A percentile compares a stretch with the other conserved stretches of the same genome.
phyloP scores from a whole-genome alignment of 2,888 invertebrate genomes.

The Lochmaea capreae region DNA sequence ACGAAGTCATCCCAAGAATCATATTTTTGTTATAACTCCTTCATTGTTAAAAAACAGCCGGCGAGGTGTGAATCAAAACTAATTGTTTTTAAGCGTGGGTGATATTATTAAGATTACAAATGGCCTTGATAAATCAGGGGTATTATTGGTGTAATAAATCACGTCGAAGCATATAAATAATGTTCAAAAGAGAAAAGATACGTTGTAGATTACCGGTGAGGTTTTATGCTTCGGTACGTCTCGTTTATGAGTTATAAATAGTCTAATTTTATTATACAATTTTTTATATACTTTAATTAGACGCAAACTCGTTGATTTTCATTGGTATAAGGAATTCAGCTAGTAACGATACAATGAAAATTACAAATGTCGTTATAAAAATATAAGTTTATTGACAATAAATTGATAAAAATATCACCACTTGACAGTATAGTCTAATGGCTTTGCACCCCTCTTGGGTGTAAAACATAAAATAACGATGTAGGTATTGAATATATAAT shows the following conservation, averaged over 20 bases:
- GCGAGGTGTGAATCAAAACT: not conserved
- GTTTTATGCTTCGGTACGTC: slow-evolving; percentile 6
- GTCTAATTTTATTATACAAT: not conserved
- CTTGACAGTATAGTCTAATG: not conserved
- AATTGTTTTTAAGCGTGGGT: slow-evolving; percentile 23
- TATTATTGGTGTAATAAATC: slow-evolving; percentile 26
- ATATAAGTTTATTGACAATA: not conserved
- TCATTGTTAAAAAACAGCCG: not conserved
- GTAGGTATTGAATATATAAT: too few relatives aligned
- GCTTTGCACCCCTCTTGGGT: not conserved
- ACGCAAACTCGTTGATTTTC: not conserved
- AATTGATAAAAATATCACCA: not conserved
- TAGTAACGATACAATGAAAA: not conserved
- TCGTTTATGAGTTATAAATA: slow-evolving; percentile 12
- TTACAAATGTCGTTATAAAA: not conserved
- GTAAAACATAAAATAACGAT: not conserved
- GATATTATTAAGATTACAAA: slow-evolving; percentile 16
- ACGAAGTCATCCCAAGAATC: not conserved
- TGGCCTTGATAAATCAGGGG: slow-evolving; percentile 19
- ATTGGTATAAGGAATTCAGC: not conserved
- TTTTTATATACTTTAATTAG: not conserved
- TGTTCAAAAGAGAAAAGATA: slow-evolving; percentile 8
- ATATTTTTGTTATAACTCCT: not conserved
- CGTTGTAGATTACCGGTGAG: slow-evolving; percentile 7
- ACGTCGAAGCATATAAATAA: slow-evolving; percentile 16